Evolutionary conservation across 2,113 vertebrate species (phyloP).

Genomic region (Megalops atlanticus): DNA sequence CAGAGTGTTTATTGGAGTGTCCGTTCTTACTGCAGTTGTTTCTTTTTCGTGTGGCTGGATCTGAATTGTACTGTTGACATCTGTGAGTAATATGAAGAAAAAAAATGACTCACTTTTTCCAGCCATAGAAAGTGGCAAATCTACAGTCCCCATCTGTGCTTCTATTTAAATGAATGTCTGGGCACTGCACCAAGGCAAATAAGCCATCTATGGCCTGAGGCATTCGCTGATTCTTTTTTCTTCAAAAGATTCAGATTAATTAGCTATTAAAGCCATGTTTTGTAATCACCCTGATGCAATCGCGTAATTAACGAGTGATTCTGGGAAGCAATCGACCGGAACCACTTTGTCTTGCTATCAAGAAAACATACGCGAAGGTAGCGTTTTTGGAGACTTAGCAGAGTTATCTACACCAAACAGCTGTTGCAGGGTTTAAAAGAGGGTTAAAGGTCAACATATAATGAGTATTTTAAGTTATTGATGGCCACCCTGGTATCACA

Average conservation of each 20-base stretch:
- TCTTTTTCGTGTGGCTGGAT: neutral
- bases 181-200: conserved; percentile 55
- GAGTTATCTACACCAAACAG: neutral
- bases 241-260: conserved; percentile 29
- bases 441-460: neutral
- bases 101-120: conserved; percentile 51
- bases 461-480: neutral
- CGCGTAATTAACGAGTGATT: neutral
- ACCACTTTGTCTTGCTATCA: neutral
- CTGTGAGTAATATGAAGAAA: conserved; percentile 45
- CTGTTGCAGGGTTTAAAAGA: neutral
- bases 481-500: neutral
- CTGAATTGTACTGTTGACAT: neutral
- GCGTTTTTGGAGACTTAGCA: neutral
- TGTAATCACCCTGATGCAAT: neutral
- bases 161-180: conserved; percentile 55
- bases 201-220: conserved; percentile 30
- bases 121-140: conserved; percentile 24
- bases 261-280: conserved; percentile 11
- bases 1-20: neutral
- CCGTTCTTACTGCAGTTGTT: neutral
- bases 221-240: conserved; percentile 19
- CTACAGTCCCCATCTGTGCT: conserved; percentile 48
- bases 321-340: neutral
- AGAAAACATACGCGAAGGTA: neutral